Conservation (phyloP, 2,797 vertebrate genomes). For the Erpetoichthys calabaricus region DNA sequence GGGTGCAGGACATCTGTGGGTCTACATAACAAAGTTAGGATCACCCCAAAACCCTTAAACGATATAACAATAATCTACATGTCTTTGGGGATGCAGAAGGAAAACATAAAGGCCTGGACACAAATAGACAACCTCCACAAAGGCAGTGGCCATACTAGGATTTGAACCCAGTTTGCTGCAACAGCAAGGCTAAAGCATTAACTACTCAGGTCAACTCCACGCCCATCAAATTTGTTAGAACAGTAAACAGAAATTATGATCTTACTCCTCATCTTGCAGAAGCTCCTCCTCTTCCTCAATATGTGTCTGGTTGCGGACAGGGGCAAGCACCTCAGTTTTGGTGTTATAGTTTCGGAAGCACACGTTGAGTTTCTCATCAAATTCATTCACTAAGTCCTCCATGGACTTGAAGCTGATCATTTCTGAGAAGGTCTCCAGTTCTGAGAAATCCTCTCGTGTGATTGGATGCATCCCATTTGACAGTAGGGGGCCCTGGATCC, state of each 20-base stretch:
- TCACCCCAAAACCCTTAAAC: too few species aligned
- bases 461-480: constrained; percentile 33
- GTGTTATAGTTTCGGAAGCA: constrained; percentile 93
- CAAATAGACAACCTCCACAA: too few species aligned
- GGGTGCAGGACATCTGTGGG: too few species aligned
- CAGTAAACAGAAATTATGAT: constrained; percentile 2
- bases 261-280: constrained; percentile 85
- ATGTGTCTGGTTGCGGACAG: constrained; percentile 70
- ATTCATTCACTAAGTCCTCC: constrained; percentile 89
- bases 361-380: constrained; percentile 87
- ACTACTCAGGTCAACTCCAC: too few species aligned
- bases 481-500: constrained; percentile 30
- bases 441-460: constrained; percentile 71
- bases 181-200: too few species aligned
- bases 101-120: too few species aligned
- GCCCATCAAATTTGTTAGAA: too few species aligned
- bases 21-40: too few species aligned
- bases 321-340: constrained; percentile 79
- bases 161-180: too few species aligned
- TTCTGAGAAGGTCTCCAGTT: constrained; percentile 89
- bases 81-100: too few species aligned
- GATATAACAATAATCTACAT: too few species aligned
- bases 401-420: constrained; percentile 96
- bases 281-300: constrained; percentile 74
- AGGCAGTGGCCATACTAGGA: too few species aligned